Base-by-base conservation (phyloP, 2,113 vertebrate genomes). In the Merops nubicus region DNA sequence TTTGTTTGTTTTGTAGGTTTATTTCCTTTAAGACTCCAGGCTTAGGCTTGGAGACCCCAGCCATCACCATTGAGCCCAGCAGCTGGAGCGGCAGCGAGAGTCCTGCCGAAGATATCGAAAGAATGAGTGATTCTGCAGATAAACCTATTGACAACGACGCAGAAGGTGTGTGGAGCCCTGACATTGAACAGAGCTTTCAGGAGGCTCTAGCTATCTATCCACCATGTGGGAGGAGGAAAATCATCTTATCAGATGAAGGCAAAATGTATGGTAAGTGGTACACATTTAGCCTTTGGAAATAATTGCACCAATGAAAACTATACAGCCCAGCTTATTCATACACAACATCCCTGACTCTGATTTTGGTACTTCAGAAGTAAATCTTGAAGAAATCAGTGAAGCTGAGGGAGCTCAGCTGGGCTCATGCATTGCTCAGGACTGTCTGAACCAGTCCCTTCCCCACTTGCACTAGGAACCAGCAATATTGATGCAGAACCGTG, bases 101-200 rank as follows among this genome's bases (percentile, higher is more conserved):
- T 96, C 99, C 99, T 99, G 99, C 99, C 99, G 99, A 99, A 96
- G 99, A 99, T 97, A 99, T 99, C 95, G 99, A 99, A 97, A 98
- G 99, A 97, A 99, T 99, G 99, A 99, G 99, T 64, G 99, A 99
- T 98, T 99, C 99, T 64, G 99, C 99, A 83, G 99, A 99, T 97
- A 99, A 99, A 98, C 99, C 99, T 15, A 98, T 99, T 91, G 99
- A 99, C 98, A 99, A 99, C 28, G 99, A 99, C 64, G 99, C 99
- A 0, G 99, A 99, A 97, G 99, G 99, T 36, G 99, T 99, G 96
- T 99, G 99, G 99, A 99, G 99, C 89, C 99, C 99, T 74, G 99
- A 99, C 98, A 99, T 99, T 75, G 99, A 99, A 88, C 99, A 99
- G 98, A 99, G 99, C 98, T 99, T 99, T 97, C 99, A 99, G 98